Percentiles rank a stretch among this genome's conserved stretches.
phyloP scores from a whole-genome alignment of 23 tunicate genomes.

The Trididemnum miniatum region DNA sequence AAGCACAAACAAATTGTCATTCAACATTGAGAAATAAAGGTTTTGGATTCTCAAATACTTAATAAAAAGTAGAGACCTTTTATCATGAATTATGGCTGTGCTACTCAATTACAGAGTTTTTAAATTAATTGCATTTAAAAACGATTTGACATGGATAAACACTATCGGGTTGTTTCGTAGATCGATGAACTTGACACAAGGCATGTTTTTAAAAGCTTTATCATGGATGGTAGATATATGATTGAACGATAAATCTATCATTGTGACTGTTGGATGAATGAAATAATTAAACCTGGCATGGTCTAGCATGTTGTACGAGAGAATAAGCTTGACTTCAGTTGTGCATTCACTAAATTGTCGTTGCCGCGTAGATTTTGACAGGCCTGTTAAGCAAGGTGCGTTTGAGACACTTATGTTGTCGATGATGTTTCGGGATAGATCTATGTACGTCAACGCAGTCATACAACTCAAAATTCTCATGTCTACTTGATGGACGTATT shows the following conservation, averaged over 20 bases:
- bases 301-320: neutral
- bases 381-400: neutral
- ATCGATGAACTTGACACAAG: neutral
- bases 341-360: neutral
- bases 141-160: neutral
- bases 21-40: neutral
- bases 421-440: neutral
- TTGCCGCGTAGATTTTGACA: neutral
- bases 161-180: neutral
- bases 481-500: neutral
- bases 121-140: neutral
- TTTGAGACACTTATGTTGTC: neutral
- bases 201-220: constrained; percentile 2
- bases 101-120: neutral
- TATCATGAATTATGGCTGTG: neutral
- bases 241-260: neutral
- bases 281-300: neutral
- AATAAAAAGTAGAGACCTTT: neutral
- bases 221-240: neutral
- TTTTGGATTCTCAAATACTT: neutral
- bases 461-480: neutral
- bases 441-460: neutral
- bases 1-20: neutral
- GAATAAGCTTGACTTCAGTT: neutral
- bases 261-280: neutral